A percentile compares a stretch with the other conserved stretches of the same genome.
These are phyloP conservation scores for Endotricha flammealis DNA, from an alignment of 2,888 invertebrate species.

Conservation along the genomic window DNA sequence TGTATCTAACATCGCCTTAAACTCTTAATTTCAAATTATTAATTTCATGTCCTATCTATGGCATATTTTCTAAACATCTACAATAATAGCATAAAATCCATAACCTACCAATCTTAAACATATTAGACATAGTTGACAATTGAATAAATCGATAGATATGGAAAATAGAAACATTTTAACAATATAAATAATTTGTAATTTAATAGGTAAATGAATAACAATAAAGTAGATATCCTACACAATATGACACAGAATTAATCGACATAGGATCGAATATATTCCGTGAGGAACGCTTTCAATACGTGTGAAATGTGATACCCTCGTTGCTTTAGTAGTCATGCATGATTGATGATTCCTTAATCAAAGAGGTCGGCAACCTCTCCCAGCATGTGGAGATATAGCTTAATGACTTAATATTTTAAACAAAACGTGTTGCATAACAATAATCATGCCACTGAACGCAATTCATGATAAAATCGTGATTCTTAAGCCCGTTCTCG, in stretches of 20 bases:
- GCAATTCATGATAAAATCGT: constrained; percentile 20
- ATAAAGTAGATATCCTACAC: too few species aligned
- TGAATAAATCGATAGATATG: too few species aligned
- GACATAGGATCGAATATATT: constrained; percentile 18
- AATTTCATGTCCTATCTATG: too few species aligned
- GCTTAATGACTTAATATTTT: constrained; percentile 52
- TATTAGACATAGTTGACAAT: too few species aligned
- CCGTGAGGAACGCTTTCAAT: constrained; percentile 37
- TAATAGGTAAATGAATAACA: too few species aligned
- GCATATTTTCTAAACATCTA: too few species aligned
- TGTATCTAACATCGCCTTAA: too few species aligned
- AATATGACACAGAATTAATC: constrained; percentile 29
- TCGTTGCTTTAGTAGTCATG: constrained; percentile 45
- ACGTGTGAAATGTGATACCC: constrained; percentile 60
- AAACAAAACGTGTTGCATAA: constrained; percentile 43
- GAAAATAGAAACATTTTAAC: too few species aligned
- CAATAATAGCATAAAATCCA: too few species aligned
- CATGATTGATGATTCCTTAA: constrained; percentile 72
- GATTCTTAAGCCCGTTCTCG: constrained; percentile 17
- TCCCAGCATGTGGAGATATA: constrained; percentile 33
- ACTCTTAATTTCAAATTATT: too few species aligned
- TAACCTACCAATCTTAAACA: too few species aligned
- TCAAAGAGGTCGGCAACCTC: constrained; percentile 61
- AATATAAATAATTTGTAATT: too few species aligned
- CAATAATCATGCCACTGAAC: constrained; percentile 23